Evolutionary conservation across 64 coral and sea anemone species (phyloP).

Genomic region (Platygyra sinensis): DNA sequence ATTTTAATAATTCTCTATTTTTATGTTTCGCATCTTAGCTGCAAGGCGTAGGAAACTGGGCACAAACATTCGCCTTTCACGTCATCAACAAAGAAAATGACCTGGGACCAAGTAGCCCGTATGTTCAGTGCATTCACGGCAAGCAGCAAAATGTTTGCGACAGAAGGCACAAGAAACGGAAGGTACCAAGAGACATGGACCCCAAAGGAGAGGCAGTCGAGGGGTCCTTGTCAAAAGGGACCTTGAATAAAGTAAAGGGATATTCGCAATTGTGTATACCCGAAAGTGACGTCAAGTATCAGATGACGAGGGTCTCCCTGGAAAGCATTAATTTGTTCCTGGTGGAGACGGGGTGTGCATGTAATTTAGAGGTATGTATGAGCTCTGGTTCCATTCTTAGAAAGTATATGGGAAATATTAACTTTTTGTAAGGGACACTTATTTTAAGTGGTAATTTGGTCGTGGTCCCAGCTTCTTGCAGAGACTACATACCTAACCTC

Average conservation of each 20-base stretch:
- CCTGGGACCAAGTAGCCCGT: conserved; percentile 60
- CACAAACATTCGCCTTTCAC: conserved; percentile 90
- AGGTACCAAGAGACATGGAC: background rate
- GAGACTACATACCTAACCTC: too few relatives aligned
- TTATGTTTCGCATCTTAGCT: conserved; percentile 16
- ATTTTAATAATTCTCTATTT: background rate
- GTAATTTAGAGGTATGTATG: conserved; percentile 77
- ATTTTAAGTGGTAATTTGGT: too few relatives aligned
- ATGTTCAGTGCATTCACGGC: conserved; percentile 88
- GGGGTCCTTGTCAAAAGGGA: conserved; percentile 31
- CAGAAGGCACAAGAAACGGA: conserved; percentile 23
- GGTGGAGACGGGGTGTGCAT: conserved; percentile 88
- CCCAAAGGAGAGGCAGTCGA: background rate
- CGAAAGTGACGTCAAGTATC: conserved; percentile 94
- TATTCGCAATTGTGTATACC: conserved; percentile 64
- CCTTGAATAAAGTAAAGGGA: conserved; percentile 17
- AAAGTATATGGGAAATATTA: too few relatives aligned
- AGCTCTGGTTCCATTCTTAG: too few relatives aligned
- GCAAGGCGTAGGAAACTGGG: conserved; percentile 72
- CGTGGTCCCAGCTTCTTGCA: too few relatives aligned
- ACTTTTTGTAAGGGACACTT: too few relatives aligned
- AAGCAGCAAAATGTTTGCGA: conserved; percentile 73
- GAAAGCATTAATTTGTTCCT: conserved; percentile 86
- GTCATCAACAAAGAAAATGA: conserved; percentile 90
- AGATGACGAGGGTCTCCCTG: conserved; percentile 84